Evolutionary conservation across 2,797 vertebrate genomes (phyloP).

Genomic region (Spea hammondii): DNA sequence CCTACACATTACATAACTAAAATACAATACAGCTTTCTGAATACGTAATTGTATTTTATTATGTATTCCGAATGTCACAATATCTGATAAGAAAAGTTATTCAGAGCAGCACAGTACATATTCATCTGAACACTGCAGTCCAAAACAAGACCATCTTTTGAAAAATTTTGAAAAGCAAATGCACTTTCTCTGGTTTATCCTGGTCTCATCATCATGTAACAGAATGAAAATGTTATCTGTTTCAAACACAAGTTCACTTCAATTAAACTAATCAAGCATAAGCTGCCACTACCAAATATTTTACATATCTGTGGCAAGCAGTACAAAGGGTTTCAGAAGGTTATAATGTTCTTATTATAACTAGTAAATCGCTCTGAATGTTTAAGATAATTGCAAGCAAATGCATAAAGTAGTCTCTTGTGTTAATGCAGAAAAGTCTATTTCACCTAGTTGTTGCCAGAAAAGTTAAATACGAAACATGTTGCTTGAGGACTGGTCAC

Average conservation of each 20-base stretch:
- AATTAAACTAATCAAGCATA: constrained; percentile 63
- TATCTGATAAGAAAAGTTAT: constrained; percentile 27
- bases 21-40: constrained; percentile 9
- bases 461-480: constrained; percentile 28
- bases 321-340: constrained; percentile 55
- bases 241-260: constrained; percentile 67
- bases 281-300: constrained; percentile 61
- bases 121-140: constrained; percentile 24
- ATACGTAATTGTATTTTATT: constrained; percentile 9
- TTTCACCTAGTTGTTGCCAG: constrained; percentile 6
- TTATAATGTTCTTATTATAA: constrained; percentile 48
- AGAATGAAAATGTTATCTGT: constrained; percentile 65
- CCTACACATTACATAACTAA: neutral
- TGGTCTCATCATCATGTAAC: constrained; percentile 56
- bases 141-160: constrained; percentile 26
- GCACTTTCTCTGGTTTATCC: constrained; percentile 27
- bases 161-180: constrained; percentile 29
- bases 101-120: constrained; percentile 24
- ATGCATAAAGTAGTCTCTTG: constrained; percentile 49
- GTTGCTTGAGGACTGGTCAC: constrained; percentile 13
- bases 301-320: constrained; percentile 57
- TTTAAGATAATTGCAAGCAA: constrained; percentile 42
- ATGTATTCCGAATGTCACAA: constrained; percentile 16
- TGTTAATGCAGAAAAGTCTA: constrained; percentile 22
- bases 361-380: constrained; percentile 56